Evolutionary conservation across 2,888 invertebrate species (phyloP), one percentile per base, ranked within the genome.

Genomic region (Drymonia ruficornis): DNA sequence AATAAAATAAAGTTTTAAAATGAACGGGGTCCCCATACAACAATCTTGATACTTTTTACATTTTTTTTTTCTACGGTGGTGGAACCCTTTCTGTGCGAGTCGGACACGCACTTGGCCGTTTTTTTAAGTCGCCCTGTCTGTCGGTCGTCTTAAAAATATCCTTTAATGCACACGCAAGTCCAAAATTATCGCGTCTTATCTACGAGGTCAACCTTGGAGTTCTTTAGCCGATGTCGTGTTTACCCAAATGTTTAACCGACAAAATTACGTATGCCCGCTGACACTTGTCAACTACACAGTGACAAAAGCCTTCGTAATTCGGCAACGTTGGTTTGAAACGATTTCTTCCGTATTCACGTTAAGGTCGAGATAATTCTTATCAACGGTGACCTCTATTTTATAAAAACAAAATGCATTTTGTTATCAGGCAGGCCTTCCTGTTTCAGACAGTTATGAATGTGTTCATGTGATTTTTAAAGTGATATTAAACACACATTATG

Each of bases 161-260:
- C 80, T 43, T 76, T 74, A 75, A 68, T 78, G 72, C 74, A 76
- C 70, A 70, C 68, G 68, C 61, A 70, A 78, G 84, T 76, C 80
- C 87, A 80, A 87, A 91, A 89, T 89, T 88, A 89, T 91, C 89
- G 70, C 71, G 67, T 64, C 78, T 89, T 91, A 91, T 91, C 91
- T 87, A 69, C 83, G 84, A 89, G 87, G 89, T 82, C 84, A 89
- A 78, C 92, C 91, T 92, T 91, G 90, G 80, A 82, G 85, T 80
- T 84, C 81, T 83, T 81, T 84, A 78, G 80, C 72, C 76, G 78
- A 65, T 78, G 86, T 78, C 82, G 83, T 90, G 82, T 88, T 89
- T 88, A 87, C 84, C 63, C 63, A 67, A 78, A 76, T 70, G 65
- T 70, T 80, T 70, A 84, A 67, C 76, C 66, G 74, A 80, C 83